Base-by-base conservation (phyloP, 2,113 vertebrate species). In the Rhinopomastus cyanomelas region DNA sequence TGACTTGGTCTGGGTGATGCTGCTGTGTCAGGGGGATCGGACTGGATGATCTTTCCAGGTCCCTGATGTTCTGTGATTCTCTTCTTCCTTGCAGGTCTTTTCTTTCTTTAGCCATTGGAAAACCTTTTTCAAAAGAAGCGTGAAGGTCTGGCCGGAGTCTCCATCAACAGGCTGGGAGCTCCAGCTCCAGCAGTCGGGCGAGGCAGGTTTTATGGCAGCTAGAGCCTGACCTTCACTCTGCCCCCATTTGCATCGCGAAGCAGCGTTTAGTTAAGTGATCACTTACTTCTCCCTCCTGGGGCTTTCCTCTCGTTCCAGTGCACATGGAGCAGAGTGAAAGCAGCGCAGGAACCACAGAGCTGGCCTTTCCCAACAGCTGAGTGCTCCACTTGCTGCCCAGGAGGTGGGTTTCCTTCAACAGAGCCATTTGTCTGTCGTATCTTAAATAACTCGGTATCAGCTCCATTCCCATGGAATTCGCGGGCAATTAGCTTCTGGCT, bases 251-350 rank as follows among this genome's bases (percentile, higher is more conserved):
- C 66, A 66, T 81, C 86, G 81, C 4, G 9, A 49, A 23, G 69
- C 42, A 44, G 69, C 30, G 53, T 91, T 93, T 88, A 84, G 85
- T 86, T 91, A 92, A 95, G 66, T 42, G 46, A 91, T 89, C 39
- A 6, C 55, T 81, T 61, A 21, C 51, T 94, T n/a, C 62, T 92
- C 79, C 56, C 94, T 96, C 94, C 88, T n/a, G 86, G 71, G 90
- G 74, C 73, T 84, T 57, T 75, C 66, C 69, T 55, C 77, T 96
- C 73, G 16, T 89, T 87, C 51, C 66, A 48, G 66, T 18, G 83
- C 62, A 65, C 73, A 57, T 1, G 32, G 77, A 91, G 53, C 46
- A 72, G 44, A 91, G 89, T 72, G 46, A 36, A 78, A 86, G 53
- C 21, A 19, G 18, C 0, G 0, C 14, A 34, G 59, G 51, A 86